phyloP scores from a whole-genome alignment of 2,113 vertebrate species.

The Perccottus glenii region DNA sequence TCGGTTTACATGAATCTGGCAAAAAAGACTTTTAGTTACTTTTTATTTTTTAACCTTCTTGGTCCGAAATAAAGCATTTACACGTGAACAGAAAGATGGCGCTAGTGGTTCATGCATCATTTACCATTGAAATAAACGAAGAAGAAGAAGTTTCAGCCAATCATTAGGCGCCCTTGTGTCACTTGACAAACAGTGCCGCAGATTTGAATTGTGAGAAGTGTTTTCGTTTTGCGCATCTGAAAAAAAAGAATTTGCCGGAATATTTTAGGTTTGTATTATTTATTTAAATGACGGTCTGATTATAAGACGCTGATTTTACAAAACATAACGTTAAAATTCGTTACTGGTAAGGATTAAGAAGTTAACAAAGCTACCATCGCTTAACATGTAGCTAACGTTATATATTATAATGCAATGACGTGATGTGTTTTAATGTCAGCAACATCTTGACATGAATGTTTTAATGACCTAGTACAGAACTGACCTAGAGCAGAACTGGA shows the following conservation, averaged over 20 bases:
- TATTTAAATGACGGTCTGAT: too few species aligned
- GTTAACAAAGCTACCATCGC: background rate
- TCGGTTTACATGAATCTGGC: too few species aligned
- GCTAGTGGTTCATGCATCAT: background rate
- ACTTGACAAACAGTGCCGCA: constrained; percentile 59
- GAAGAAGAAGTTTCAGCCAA: constrained; percentile 49
- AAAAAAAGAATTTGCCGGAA: background rate
- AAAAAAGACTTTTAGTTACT: too few species aligned
- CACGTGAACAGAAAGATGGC: background rate
- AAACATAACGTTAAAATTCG: background rate
- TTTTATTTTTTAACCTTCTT: too few species aligned
- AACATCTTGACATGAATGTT: background rate
- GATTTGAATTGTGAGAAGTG: constrained; percentile 76
- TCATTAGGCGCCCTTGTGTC: constrained; percentile 26
- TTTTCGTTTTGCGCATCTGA: constrained; percentile 4
- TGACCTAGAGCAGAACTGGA: constrained; percentile 27
- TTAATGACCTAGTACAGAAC: background rate
- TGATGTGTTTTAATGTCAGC: too few species aligned
- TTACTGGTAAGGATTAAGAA: background rate
- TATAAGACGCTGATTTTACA: rapidly evolving
- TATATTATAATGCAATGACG: too few species aligned
- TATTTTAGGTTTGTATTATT: constrained; percentile 30
- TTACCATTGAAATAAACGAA: background rate
- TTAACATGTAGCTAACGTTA: too few species aligned
- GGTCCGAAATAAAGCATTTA: too few species aligned